Conservation (phyloP, 2,797 vertebrate genomes). For the Huso huso region DNA sequence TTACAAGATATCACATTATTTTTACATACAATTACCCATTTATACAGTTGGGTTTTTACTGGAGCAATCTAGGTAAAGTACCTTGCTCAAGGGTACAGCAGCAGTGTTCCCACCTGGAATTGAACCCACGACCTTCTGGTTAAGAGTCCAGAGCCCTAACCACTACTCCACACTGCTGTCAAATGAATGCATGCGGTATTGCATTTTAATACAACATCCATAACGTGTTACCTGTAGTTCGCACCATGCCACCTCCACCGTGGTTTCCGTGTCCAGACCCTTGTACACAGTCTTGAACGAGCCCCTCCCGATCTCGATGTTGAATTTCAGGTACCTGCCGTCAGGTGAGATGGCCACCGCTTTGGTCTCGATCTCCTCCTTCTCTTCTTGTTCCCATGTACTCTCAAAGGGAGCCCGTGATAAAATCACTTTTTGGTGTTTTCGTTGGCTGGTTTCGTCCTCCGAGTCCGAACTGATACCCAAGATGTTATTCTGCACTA, state of each 20-base stretch:
- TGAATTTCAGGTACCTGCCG: constrained; percentile 88
- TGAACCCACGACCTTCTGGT: no score
- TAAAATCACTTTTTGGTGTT: constrained; percentile 28
- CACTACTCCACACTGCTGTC: no score
- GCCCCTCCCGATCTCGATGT: constrained; percentile 87
- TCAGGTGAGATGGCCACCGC: constrained; percentile 68
- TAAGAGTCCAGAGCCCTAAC: no score
- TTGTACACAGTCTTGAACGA: constrained; percentile 91
- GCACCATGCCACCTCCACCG: constrained; percentile 93
- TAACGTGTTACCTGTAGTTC: constrained; percentile 75
- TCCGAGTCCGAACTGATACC: constrained; percentile 64
- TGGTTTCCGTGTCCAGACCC: constrained; percentile 88
- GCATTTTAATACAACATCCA: no score
- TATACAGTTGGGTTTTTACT: no score
- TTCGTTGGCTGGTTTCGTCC: constrained; percentile 40
- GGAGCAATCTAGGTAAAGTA: no score
- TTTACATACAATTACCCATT: no score
- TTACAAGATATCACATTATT: no score
- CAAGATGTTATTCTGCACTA: constrained; percentile 29
- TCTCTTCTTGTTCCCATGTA: constrained; percentile 39
- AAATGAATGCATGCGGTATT: no score
- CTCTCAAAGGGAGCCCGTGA: constrained; percentile 41
- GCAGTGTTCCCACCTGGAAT: no score
- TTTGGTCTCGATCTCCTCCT: constrained; percentile 52
- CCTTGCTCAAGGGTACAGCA: no score